Base-by-base conservation (phyloP, 1,140 invertebrate genomes). In the Ceratina japonica region DNA sequence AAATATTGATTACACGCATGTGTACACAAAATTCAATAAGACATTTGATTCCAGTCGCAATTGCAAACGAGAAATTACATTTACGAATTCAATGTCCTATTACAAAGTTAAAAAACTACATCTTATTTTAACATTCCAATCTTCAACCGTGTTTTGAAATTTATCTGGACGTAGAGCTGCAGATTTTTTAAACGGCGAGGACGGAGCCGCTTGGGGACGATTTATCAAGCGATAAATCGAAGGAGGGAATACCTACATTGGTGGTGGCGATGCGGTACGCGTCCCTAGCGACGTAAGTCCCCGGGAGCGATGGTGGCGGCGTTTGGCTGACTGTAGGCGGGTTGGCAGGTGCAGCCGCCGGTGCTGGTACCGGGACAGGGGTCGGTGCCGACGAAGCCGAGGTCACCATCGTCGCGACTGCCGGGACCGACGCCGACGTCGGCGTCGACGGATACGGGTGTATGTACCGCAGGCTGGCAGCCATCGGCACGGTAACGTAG, bases 361-460 rank as follows among this genome's bases (percentile, higher is more conserved):
- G 70, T 10, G 73, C 20, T 62, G 81, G 68, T 24, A 76, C 80
- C 12, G 73, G 86, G 62, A 61, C 74, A 44, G 63, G 83, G 58
- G 72, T 83, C 71, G 63, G 75, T 66, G 64, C 76, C 22, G 87
- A 75, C 22, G 80, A 78, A 54, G 84, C 84, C 64, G 87, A 87
- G 3, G 82, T 87, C 18, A 68, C 79, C 62, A 80, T 83, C 64
- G 80, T 63, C 37, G 78, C 81, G 13, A 83, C 86, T 5, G 80
- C 68, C 20, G 83, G 77, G 31, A 84, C 82, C 65, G 88, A 61
- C 64, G 84, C 69, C 72, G 90, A 87, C 13, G 88, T 86, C 66
- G 90, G 89, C 76, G 90, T 89, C 52, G 89, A 90, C 63, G 89
- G 86, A 75, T 91, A 92, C 74, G 91, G 85, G 86, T 92, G 91